Percentiles rank a stretch among this genome's conserved stretches.
Conservation (phyloP, 2,888 invertebrate genomes). For the Apeira syringaria region DNA sequence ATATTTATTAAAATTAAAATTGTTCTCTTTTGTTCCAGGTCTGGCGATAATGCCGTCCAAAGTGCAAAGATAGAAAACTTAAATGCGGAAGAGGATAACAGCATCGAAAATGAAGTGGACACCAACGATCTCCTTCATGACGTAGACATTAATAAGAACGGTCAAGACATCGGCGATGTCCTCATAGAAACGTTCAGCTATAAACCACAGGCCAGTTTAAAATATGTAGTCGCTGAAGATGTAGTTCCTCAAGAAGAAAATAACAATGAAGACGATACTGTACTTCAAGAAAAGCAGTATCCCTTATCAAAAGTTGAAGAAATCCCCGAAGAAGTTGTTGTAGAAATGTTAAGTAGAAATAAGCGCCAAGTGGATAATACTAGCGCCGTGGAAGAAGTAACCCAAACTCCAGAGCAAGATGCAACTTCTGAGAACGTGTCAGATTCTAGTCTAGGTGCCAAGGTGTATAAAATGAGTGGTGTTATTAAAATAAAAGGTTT, state of each 20-base stretch:
- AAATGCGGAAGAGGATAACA: conserved; percentile 22
- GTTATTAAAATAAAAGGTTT: conserved; percentile 54
- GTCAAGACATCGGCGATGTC: conserved; percentile 29
- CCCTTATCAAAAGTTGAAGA: no score
- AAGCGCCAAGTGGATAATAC: conserved; percentile 28
- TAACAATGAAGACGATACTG: not conserved
- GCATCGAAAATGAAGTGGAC: conserved; percentile 31
- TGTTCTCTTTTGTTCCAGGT: conserved; percentile 9
- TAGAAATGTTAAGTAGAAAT: conserved; percentile 8
- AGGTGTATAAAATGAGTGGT: conserved; percentile 5
- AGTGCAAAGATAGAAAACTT: conserved; percentile 25
- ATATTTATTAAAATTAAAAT: no score
- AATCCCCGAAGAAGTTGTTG: not conserved
- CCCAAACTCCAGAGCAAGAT: conserved; percentile 1
- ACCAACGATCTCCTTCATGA: conserved; percentile 36
- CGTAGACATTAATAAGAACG: conserved; percentile 38
- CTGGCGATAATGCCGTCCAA: not conserved
- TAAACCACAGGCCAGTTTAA: conserved; percentile 15
- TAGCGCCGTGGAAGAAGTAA: no score
- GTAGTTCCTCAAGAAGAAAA: not conserved
- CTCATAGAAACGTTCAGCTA: conserved; percentile 40
- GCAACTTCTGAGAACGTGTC: not conserved
- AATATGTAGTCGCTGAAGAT: conserved; percentile 1
- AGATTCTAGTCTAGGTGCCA: conserved; percentile 4
- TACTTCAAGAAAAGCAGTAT: no score